These are phyloP conservation scores for Choristoneura fumiferana DNA, from an alignment of 1,140 invertebrate species.

Conservation along the genomic window DNA sequence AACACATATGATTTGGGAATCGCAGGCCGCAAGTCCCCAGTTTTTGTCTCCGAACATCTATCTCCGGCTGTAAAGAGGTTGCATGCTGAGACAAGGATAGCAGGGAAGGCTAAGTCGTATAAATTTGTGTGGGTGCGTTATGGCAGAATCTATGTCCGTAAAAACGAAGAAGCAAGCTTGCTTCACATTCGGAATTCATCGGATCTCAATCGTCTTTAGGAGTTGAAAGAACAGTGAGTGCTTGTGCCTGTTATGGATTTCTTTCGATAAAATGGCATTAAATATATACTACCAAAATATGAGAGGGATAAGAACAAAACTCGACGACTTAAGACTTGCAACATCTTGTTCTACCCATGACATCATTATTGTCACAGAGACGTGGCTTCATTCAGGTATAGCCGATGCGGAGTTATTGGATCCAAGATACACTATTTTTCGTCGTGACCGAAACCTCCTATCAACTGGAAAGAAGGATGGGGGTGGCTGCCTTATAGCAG, in stretches of 20 bases:
- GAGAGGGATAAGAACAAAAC: conserved; percentile 34
- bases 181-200: conserved; percentile 26
- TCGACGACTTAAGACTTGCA: conserved; percentile 23
- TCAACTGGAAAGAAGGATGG: conserved; percentile 19
- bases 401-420: conserved; percentile 27
- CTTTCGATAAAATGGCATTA: conserved; percentile 23
- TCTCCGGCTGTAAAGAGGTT: conserved; percentile 28
- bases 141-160: conserved; percentile 30
- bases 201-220: conserved; percentile 17
- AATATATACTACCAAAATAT: conserved; percentile 39
- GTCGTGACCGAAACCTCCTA: conserved; percentile 27
- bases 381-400: conserved; percentile 29
- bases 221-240: no score
- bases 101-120: conserved; percentile 28
- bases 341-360: conserved; percentile 17
- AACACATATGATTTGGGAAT: conserved; percentile 29
- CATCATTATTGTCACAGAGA: conserved; percentile 32
- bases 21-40: conserved; percentile 16
- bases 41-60: conserved; percentile 36
- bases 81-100: conserved; percentile 28
- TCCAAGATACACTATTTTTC: conserved; percentile 25
- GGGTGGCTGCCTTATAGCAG: conserved; percentile 28
- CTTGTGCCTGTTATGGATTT: no score
- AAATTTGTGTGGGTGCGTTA: conserved; percentile 38
- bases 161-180: conserved; percentile 27